Conservation (phyloP, 2,113 vertebrate genomes). For the Nothocercus nigrocapillus region DNA sequence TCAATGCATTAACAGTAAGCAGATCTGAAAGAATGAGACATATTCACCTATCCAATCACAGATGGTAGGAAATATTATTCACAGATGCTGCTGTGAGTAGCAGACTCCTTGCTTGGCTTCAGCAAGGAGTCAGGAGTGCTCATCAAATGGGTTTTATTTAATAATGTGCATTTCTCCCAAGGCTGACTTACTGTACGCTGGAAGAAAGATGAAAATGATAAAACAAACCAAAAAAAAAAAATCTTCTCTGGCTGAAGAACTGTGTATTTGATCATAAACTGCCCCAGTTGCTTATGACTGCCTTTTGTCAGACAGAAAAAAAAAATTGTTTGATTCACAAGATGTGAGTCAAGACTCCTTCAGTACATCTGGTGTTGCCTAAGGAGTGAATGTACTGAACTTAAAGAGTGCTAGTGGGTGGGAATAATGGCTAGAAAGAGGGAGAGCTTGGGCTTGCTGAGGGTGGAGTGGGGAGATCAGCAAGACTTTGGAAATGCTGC, state of each 20-base stretch:
- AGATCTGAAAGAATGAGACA: slow-evolving; percentile 57
- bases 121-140: not conserved
- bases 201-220: not conserved
- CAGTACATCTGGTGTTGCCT: slow-evolving; percentile 60
- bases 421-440: not conserved
- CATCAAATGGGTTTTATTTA: not conserved
- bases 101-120: slow-evolving; percentile 8
- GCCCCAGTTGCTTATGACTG: not conserved
- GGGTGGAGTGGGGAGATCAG: not conserved
- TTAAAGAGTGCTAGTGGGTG: slow-evolving; percentile 7
- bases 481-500: not conserved
- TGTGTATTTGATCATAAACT: not conserved
- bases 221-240: not conserved
- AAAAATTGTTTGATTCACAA: slow-evolving; percentile 26
- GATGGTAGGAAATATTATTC: slow-evolving; percentile 67
- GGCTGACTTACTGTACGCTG: not conserved
- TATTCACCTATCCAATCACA: slow-evolving; percentile 67
- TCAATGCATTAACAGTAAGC: slow-evolving; percentile 30
- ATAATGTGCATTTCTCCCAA: not conserved
- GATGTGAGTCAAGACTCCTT: slow-evolving; percentile 62
- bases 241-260: not conserved
- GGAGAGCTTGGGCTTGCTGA: slow-evolving; percentile 4
- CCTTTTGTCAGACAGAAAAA: slow-evolving; percentile 20
- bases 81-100: slow-evolving; percentile 43
- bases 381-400: slow-evolving; percentile 40